Evolutionary conservation across 2,113 vertebrate species (phyloP), one percentile per base, ranked within the genome.

Genomic region (Toxotes chatareus): DNA sequence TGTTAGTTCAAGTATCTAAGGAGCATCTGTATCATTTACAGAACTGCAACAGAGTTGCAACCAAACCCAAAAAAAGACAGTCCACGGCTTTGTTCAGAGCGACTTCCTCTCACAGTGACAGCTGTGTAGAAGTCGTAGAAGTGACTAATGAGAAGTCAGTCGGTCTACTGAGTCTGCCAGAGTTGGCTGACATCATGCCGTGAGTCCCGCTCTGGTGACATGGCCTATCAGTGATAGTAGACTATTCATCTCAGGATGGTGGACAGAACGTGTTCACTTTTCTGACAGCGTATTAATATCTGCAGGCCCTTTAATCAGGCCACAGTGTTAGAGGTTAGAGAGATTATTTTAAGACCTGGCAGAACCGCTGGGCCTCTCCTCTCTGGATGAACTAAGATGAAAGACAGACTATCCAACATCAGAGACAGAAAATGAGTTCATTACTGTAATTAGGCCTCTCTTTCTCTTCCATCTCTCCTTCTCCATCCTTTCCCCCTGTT

Each of bases 281-380:
- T 71, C 46, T 90, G 80, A 91, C 84, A 80, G 75, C 4, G 8
- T 82, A 86, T 92, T 93, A 92, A 89, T 89, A 90, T 89, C 75
- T 86, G 47, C 62, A 3, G 34, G 63, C 74, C 73, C 88, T 91
- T 80, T 93, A 95, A 94, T 94, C 91, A 94, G 92, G 92, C 86
- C 89, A 87, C 87, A 87, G 65, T 93, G 91, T 94, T 91, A 90
- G 71, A 86, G 88, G n/a, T n/a, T n/a, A n/a, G n/a, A n/a, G n/a
- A n/a, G 88, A 91, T 94, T 93, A 93, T 94, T 94, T 93, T 93
- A 93, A 91, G 91, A 93, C 80, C 88, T 87, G 87, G 73, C 64
- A 83, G 82, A 91, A 88, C 4, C 23, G 62, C 86, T 73, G 69
- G 82, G 79, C 82, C 66, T 27, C 90, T 83, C 80, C 32, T 85